These are phyloP conservation scores for Solenopsis invicta DNA, from an alignment of 1,140 invertebrate species.

Conservation along the genomic window DNA sequence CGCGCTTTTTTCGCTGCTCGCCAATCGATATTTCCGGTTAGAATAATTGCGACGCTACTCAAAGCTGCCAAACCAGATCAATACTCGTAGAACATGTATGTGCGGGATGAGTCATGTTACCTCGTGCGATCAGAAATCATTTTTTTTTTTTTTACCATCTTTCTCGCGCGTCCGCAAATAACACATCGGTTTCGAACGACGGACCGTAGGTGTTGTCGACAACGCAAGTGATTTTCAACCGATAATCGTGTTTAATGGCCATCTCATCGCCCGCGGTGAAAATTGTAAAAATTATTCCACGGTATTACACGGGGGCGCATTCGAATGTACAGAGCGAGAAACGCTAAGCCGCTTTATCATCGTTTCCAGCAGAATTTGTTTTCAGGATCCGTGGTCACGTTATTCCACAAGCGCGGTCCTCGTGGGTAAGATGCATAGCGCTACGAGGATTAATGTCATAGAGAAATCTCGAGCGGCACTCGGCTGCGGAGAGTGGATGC, in stretches of 20 bases:
- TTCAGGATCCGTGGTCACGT: conserved; percentile 2
- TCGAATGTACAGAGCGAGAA: not conserved
- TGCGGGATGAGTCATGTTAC: conserved; percentile 23
- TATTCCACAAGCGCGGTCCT: conserved; percentile 46
- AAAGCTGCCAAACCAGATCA: conserved; percentile 52
- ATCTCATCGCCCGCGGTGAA: not conserved
- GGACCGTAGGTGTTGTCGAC: not conserved
- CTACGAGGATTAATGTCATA: conserved; percentile 73
- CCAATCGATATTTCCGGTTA: conserved; percentile 64
- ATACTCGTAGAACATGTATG: conserved; percentile 37
- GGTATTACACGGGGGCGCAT: not conserved
- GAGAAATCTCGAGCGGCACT: conserved; percentile 75
- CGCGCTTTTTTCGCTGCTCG: conserved; percentile 55
- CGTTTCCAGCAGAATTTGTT: conserved; percentile 44
- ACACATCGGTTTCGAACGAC: not conserved
- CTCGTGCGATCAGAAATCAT: not conserved
- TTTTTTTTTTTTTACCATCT: not conserved
- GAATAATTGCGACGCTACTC: conserved; percentile 63
- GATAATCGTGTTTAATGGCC: not conserved
- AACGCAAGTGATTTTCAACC: not conserved
- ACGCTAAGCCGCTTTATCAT: conserved; percentile 36
- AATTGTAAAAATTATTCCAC: not conserved
- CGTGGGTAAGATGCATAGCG: conserved; percentile 66
- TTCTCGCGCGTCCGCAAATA: not conserved
- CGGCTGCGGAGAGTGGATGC: conserved; percentile 67